phyloP scores from a whole-genome alignment of 2,113 vertebrate genomes.

The Phalacrocorax carbo region DNA sequence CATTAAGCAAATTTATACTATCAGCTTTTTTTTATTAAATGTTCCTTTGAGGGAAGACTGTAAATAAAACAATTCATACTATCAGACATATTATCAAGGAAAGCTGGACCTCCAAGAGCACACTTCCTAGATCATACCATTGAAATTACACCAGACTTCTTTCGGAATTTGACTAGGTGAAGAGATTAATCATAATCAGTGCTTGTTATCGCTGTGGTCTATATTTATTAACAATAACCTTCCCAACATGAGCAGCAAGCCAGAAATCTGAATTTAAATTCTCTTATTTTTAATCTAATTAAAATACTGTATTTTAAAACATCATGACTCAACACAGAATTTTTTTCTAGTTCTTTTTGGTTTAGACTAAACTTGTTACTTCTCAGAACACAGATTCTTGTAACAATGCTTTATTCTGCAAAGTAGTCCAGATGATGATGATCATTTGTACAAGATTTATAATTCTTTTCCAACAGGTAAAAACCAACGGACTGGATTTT shows the following conservation, averaged over 20 bases:
- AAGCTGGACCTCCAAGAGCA: not conserved
- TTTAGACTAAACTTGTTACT: not conserved
- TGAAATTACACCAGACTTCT: not conserved
- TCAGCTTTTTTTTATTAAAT: not conserved
- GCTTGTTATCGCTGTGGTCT: not conserved
- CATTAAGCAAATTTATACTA: not conserved
- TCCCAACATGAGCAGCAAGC: not conserved
- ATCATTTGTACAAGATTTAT: not conserved
- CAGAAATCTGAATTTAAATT: not conserved
- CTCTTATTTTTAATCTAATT: not conserved
- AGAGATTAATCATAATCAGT: not conserved
- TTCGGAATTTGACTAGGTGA: not conserved
- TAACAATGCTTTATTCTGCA: not conserved
- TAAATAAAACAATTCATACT: not conserved
- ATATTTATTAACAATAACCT: conserved; percentile 26
- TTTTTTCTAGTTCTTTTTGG: not conserved
- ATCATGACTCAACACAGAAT: not conserved
- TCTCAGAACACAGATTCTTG: not conserved
- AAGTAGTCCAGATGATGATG: not conserved
- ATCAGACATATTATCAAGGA: not conserved
- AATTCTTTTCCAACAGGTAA: not conserved
- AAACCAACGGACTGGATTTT: not conserved
- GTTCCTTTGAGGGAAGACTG: not conserved
- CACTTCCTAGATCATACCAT: not conserved
- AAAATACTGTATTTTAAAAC: not conserved